phyloP scores from a whole-genome alignment of 2,888 invertebrate genomes.

The Mamestra brassicae region DNA sequence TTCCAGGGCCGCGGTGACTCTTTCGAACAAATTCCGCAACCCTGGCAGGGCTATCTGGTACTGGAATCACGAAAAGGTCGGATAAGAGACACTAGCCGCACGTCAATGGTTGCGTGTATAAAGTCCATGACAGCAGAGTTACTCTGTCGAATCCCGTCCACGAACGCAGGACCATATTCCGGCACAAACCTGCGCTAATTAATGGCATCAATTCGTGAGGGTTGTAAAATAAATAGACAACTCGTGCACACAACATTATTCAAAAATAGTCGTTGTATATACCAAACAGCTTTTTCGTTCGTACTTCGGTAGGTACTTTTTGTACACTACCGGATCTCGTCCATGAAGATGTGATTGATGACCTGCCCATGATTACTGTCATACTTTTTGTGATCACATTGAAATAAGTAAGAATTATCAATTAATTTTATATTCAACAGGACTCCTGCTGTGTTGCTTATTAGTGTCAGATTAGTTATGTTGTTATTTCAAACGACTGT shows the following conservation, averaged over 20 bases:
- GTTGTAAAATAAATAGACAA: neutral
- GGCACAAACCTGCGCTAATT: neutral
- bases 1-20: too few species aligned
- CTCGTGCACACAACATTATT: neutral
- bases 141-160: neutral
- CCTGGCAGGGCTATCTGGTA: neutral
- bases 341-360: constrained; percentile 53
- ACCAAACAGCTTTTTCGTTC: neutral
- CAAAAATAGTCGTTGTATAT: neutral
- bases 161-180: neutral
- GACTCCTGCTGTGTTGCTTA: constrained; percentile 15
- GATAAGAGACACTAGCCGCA: neutral
- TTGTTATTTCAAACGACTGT: neutral
- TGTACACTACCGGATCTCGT: constrained; percentile 57
- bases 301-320: constrained; percentile 39
- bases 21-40: too few species aligned
- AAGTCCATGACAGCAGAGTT: neutral
- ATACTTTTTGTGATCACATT: constrained; percentile 46
- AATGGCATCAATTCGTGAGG: neutral
- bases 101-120: neutral
- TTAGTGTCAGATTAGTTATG: constrained; percentile 28
- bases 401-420: constrained; percentile 34
- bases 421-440: constrained; percentile 31
- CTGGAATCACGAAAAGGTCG: neutral
- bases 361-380: constrained; percentile 38